Evolutionary conservation across 2,888 invertebrate genomes (phyloP), one percentile per base, ranked within the genome.

Genomic region (Calliphora vomitoria): DNA sequence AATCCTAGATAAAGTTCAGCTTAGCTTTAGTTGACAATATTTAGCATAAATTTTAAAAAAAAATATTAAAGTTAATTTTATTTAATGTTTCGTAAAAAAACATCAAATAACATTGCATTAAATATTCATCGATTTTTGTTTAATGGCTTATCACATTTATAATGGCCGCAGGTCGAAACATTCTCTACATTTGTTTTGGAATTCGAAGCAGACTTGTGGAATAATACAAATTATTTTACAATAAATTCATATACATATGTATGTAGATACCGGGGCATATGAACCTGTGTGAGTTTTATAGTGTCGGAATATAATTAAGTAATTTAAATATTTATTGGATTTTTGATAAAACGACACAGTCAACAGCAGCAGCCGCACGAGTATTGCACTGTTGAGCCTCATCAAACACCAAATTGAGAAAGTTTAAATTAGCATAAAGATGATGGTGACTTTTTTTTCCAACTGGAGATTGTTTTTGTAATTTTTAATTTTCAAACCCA

Each of bases 311-410:
- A 76, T 87, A 87, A 87, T 87, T 87, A 85, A 87, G 85, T 75
- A 85, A 87, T 87, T 87, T 82, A 87, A 87, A 87, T 87, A 87
- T 82, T 75, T 87, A 85, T 82, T 85, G 85, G 50, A 64, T 75
- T 71, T 82, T 18, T 53, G 85, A 87, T 85, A 85, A 85, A 75
- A 71, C 18, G 44, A 25, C 81, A 74, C 60, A 78, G 72, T 64
- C 82, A 62, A 18, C 66, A 71, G 47, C 15, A 18, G 50, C 41
- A 25, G 35, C 18, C n/a, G 18, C 10, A 11, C 11, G 13, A 79
- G 31, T 10, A 53, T 8, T 31, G 18, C n/a, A 60, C 35, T 53
- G 25, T 55, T 38, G 13, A 68, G 13, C n/a, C 44, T 60, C n/a
- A 47, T 55, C 25, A 74, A 78, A 58, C 11, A 25, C 31, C 64